Conservation (phyloP, 2,797 vertebrate genomes). For the Halcyon chelicuti region DNA sequence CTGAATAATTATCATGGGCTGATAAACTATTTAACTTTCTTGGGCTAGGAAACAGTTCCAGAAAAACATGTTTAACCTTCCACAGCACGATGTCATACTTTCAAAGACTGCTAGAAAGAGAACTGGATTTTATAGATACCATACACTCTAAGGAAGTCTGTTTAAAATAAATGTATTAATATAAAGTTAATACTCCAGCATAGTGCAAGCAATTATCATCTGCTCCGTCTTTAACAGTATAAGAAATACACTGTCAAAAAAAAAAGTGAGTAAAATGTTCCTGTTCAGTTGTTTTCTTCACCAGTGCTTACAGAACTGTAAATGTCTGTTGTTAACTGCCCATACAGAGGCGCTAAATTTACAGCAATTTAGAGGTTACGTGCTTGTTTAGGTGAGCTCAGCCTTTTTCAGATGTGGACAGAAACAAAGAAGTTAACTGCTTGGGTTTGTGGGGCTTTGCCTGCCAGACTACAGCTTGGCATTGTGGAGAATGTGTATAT, state of each 20-base stretch:
- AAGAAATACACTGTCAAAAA: neutral
- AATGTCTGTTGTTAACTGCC: neutral
- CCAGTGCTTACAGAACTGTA: neutral
- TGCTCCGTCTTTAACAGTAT: neutral
- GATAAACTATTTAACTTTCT: neutral
- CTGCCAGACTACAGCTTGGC: neutral
- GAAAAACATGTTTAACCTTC: neutral
- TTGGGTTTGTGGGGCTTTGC: neutral
- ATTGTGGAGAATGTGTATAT: neutral
- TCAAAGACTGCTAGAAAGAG: neutral
- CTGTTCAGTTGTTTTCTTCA: neutral
- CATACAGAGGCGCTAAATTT: neutral
- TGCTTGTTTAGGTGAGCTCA: neutral
- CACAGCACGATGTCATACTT: neutral
- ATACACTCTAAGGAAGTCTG: neutral
- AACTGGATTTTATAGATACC: neutral
- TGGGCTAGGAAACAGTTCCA: neutral
- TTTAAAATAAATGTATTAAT: neutral
- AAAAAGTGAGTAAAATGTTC: neutral
- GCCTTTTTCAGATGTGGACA: neutral
- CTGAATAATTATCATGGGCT: neutral
- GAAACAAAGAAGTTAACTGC: neutral
- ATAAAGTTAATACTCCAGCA: neutral
- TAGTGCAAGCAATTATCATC: neutral
- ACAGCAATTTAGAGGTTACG: neutral